A percentile compares a stretch with the other conserved stretches of the same genome.
Conservation (phyloP, 37 sponge, comb jelly and placozoan species). For the Theonella swinhoei region DNA sequence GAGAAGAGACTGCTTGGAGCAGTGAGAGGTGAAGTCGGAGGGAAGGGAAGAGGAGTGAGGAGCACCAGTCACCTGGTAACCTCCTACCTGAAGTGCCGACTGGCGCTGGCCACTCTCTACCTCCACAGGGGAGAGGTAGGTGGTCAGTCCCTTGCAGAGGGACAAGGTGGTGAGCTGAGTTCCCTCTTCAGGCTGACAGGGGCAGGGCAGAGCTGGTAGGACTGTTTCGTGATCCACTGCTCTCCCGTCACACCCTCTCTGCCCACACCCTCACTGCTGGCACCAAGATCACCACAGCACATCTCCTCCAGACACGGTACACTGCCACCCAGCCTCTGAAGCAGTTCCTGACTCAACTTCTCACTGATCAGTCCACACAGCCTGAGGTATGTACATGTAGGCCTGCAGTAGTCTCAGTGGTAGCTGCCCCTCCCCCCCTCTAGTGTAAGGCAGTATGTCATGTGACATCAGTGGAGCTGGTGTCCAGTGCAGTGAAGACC, state of each 20-base stretch:
- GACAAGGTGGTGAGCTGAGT: too few species aligned
- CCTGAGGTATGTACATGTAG: too few species aligned
- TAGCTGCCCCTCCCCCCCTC: too few species aligned
- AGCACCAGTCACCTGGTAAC: background rate
- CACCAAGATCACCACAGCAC: constrained; percentile 27
- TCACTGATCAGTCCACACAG: background rate
- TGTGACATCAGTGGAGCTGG: background rate
- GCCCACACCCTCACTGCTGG: constrained; percentile 20
- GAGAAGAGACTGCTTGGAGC: background rate
- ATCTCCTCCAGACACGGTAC: constrained; percentile 10
- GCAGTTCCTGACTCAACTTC: background rate
- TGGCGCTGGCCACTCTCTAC: background rate
- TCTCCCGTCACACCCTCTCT: background rate
- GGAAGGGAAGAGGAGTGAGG: background rate
- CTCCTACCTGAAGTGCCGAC: background rate
- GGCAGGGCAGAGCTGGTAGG: background rate
- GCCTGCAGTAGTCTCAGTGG: too few species aligned
- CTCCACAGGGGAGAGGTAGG: background rate
- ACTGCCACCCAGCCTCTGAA: background rate
- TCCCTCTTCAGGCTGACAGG: background rate
- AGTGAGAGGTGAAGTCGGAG: background rate
- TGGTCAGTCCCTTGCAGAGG: too few species aligned
- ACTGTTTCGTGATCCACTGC: constrained; percentile 15
- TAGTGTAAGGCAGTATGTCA: too few species aligned
- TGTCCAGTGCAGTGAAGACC: background rate